A percentile compares a stretch with the other conserved stretches of the same genome.
These are phyloP conservation scores for Clarias batrachus DNA, from an alignment of 2,113 vertebrate genomes.

Conservation along the genomic window DNA sequence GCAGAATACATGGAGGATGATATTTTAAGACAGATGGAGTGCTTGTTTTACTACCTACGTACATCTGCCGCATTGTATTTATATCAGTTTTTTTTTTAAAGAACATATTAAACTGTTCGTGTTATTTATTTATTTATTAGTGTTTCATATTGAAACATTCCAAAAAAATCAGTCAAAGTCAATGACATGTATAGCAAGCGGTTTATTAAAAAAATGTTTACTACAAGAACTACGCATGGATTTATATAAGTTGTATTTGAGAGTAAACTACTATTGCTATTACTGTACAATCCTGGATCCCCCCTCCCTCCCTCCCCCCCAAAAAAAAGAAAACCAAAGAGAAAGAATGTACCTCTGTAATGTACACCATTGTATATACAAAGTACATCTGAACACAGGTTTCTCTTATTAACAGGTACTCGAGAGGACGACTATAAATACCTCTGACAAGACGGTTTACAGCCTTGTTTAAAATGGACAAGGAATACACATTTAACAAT, in stretches of 20 bases:
- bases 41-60: no score
- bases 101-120: background rate
- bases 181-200: constrained; percentile 74
- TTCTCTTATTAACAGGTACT: constrained; percentile 75
- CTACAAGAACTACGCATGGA: constrained; percentile 79
- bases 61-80: no score
- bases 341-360: constrained; percentile 86
- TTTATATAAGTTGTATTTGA: constrained; percentile 79
- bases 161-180: background rate
- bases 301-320: constrained; percentile 57
- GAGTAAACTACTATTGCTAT: constrained; percentile 82
- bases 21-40: no score
- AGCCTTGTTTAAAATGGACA: constrained; percentile 71
- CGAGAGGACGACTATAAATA: constrained; percentile 79
- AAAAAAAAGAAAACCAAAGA: constrained; percentile 58
- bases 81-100: no score
- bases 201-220: constrained; percentile 74
- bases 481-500: constrained; percentile 75
- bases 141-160: background rate
- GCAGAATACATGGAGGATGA: no score
- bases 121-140: background rate
- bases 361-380: constrained; percentile 94
- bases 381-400: constrained; percentile 88
- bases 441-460: constrained; percentile 74
- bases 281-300: constrained; percentile 92